These are phyloP conservation scores for Myiotriccus ornatus DNA, from an alignment of 2,797 vertebrate species.

Conservation along the genomic window DNA sequence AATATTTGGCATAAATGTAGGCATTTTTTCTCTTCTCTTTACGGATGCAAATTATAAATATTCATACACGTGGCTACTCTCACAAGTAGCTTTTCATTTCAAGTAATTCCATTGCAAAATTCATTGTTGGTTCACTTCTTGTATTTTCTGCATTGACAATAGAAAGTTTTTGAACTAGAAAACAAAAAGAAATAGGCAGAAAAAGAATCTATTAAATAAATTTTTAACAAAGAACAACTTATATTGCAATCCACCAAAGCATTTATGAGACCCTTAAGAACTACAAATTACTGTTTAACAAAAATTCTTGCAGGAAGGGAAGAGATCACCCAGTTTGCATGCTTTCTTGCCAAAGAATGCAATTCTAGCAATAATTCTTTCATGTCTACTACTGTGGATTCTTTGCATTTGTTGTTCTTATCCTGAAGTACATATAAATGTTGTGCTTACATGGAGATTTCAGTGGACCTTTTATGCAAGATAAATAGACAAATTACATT, in stretches of 20 bases:
- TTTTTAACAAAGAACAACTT: neutral
- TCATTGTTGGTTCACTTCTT: neutral
- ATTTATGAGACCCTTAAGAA: neutral
- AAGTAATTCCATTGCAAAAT: neutral
- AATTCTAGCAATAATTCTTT: neutral
- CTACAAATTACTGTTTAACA: neutral
- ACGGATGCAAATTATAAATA: neutral
- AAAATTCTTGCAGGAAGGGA: neutral
- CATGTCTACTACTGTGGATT: neutral
- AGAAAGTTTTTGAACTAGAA: neutral
- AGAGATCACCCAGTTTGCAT: neutral
- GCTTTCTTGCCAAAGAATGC: neutral
- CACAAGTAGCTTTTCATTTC: neutral
- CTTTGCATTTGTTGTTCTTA: neutral
- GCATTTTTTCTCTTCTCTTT: neutral
- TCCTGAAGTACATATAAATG: neutral
- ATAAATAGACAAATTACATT: neutral
- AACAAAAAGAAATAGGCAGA: neutral
- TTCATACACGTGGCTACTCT: neutral
- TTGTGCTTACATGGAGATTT: neutral
- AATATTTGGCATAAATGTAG: neutral
- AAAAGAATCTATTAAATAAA: neutral
- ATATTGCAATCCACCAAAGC: neutral
- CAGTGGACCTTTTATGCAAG: neutral
- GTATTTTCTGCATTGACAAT: neutral